Evolutionary conservation across 2,113 vertebrate genomes (phyloP), one percentile per base, ranked within the genome.

Genomic region (Peromyscus polionotus): DNA sequence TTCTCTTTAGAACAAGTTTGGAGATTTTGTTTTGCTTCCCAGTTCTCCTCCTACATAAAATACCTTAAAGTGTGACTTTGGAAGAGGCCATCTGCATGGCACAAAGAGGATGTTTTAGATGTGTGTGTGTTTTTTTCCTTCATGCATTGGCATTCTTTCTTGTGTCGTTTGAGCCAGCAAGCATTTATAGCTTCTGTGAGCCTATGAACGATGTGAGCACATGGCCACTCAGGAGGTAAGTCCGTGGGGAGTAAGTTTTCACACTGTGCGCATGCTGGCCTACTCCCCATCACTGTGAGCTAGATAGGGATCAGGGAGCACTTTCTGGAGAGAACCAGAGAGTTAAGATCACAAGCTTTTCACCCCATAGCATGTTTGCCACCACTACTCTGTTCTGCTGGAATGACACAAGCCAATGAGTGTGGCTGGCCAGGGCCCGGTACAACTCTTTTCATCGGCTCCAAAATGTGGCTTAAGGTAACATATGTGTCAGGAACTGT

Each of bases 1-100:
- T 96, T 93, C 90, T 75, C 80, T 65, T 92, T 72, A 6, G 91
- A 93, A 20, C 80, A 80, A 92, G 17, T 68, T 79, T 91, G 63
- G 48, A 36, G 17, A 84, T 94, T 90, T 94, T 95, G 39, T 86
- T 95, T 48, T 85, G 76, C 22, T 95, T 92, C 70, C 61, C 89
- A 93, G 94, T 95, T 96, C 13, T 63, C 54, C 92, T 96, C 80
- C 95, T 94, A 95, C 90, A 83, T 89, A 88, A 96, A 95, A 95
- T 86, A 48, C 31, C 20, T 95, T 94, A 90, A 79, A 72, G 83
- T 77, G 59, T 79, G 76, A 59, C 79, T 95, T 68, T 96, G 70
- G 93, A 94, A 93, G 83, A 94, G 42, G 9, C 33, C 75, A 70
- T 95, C 95, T 67, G 73, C 70, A 93, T 39, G 24, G 36, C 39